Evolutionary conservation across 2,888 invertebrate genomes (phyloP).

Genomic region (Digitonthophagus gazella): DNA sequence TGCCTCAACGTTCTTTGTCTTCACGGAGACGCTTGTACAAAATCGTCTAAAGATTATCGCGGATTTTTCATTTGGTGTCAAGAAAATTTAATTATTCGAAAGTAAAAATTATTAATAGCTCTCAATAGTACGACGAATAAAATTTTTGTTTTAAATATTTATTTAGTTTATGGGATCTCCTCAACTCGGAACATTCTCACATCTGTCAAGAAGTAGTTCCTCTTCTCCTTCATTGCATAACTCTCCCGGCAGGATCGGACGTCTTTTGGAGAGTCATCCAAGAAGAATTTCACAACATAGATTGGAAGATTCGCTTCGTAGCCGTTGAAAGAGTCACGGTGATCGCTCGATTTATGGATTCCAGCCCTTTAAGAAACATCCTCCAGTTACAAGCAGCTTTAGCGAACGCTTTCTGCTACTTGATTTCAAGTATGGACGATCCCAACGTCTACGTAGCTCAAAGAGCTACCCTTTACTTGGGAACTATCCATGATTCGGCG

Average conservation of each 20-base stretch:
- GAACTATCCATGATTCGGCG: slow-evolving; percentile 88
- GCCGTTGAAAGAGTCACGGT: slow-evolving; percentile 95
- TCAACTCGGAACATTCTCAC: slow-evolving; percentile 90
- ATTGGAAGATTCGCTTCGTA: slow-evolving; percentile 87
- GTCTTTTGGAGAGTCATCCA: slow-evolving; percentile 95
- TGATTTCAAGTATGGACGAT: slow-evolving; percentile 95
- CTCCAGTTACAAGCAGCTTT: slow-evolving; percentile 86
- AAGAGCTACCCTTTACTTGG: slow-evolving; percentile 85
- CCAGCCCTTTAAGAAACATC: slow-evolving; percentile 80
- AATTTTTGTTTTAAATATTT: slow-evolving; percentile 37
- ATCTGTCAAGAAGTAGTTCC: slow-evolving; percentile 92
- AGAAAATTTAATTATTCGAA: slow-evolving; percentile 89
- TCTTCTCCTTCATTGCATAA: slow-evolving; percentile 90
- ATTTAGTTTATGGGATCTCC: slow-evolving; percentile 92
- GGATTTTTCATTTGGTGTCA: slow-evolving; percentile 96
- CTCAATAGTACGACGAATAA: neutral
- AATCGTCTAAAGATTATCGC: slow-evolving; percentile 83
- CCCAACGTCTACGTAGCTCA: slow-evolving; percentile 93
- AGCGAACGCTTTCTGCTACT: slow-evolving; percentile 95
- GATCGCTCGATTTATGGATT: slow-evolving; percentile 90
- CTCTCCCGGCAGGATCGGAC: slow-evolving; percentile 89
- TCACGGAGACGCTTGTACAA: slow-evolving; percentile 89
- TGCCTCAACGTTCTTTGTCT: slow-evolving; percentile 88
- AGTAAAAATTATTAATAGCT: slow-evolving; percentile 56
- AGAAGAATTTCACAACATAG: slow-evolving; percentile 86